Conservation (phyloP, 2,888 invertebrate genomes). For the Ophion ventricosus region DNA sequence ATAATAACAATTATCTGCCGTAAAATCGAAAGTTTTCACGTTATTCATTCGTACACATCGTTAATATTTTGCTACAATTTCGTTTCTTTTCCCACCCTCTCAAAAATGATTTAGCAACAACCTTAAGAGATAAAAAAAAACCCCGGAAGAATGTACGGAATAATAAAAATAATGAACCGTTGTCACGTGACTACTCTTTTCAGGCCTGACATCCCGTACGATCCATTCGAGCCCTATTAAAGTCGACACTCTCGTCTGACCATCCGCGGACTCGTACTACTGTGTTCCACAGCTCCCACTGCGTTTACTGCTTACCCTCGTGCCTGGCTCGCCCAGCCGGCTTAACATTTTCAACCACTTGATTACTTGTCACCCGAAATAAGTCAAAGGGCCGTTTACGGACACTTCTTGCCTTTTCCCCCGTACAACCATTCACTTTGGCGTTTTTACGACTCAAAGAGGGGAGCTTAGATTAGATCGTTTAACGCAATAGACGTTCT, state of each 20-base stretch:
- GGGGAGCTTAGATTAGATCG: not conserved
- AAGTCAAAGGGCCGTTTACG: not conserved
- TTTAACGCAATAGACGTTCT: not conserved
- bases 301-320: slow-evolving; percentile 3
- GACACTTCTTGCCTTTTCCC: not conserved
- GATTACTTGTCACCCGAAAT: slow-evolving; percentile 10
- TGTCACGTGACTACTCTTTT: not conserved
- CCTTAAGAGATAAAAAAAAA: not conserved
- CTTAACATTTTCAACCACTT: slow-evolving; percentile 3
- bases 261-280: slow-evolving; percentile 49
- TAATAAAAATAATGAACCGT: not conserved
- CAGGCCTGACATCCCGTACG: not conserved
- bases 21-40: too few species aligned
- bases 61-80: too few species aligned
- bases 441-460: not conserved
- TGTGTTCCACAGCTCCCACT: slow-evolving; percentile 16
- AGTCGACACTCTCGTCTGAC: slow-evolving; percentile 30
- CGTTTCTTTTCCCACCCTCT: too few species aligned
- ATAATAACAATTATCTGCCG: too few species aligned
- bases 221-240: not conserved
- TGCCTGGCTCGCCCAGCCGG: not conserved
- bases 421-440: not conserved
- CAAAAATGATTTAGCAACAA: too few species aligned
- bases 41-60: too few species aligned
- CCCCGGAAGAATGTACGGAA: not conserved